These are phyloP conservation scores for Eristalis intricaria DNA, from an alignment of 2,888 invertebrate genomes.

Conservation along the genomic window DNA sequence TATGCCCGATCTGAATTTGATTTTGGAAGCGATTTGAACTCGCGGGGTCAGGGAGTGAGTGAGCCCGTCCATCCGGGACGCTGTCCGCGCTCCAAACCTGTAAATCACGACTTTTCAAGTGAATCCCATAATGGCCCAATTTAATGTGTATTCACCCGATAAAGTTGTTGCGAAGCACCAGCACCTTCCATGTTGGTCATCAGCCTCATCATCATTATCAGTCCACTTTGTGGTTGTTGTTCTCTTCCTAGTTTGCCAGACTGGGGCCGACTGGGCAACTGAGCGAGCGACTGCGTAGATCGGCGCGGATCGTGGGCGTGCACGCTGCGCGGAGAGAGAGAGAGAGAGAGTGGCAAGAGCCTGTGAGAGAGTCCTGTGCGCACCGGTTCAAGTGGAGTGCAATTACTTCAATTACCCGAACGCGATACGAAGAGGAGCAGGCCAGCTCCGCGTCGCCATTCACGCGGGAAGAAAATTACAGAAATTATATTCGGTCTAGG, in stretches of 20 bases:
- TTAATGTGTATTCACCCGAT: conserved; percentile 65
- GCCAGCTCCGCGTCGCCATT: conserved; percentile 49
- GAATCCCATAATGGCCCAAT: conserved; percentile 68
- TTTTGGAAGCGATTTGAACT: conserved; percentile 71
- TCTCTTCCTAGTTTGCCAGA: conserved; percentile 56
- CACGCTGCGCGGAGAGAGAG: not conserved
- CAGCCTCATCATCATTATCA: conserved; percentile 63
- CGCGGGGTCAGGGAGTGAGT: conserved; percentile 57
- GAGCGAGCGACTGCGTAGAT: conserved; percentile 36
- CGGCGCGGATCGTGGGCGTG: conserved; percentile 55
- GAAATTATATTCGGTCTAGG: conserved; percentile 59
- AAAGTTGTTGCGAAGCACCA: conserved; percentile 64
- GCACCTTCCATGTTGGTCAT: conserved; percentile 69
- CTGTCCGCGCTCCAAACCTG: conserved; percentile 47
- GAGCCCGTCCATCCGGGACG: conserved; percentile 23
- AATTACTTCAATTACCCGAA: conserved; percentile 71
- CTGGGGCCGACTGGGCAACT: not conserved
- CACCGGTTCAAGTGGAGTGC: conserved; percentile 67
- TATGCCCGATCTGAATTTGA: conserved; percentile 68
- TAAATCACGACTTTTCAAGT: conserved; percentile 70
- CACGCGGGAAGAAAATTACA: conserved; percentile 69
- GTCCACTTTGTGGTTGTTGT: conserved; percentile 33
- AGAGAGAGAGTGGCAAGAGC: conserved; percentile 1
- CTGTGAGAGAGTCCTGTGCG: conserved; percentile 11
- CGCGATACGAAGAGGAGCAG: conserved; percentile 39